Percentiles rank a stretch among this genome's conserved stretches.
These are phyloP conservation scores for Chromoteleia sp. DNA, from an alignment of 2,888 invertebrate species.

Conservation along the genomic window DNA sequence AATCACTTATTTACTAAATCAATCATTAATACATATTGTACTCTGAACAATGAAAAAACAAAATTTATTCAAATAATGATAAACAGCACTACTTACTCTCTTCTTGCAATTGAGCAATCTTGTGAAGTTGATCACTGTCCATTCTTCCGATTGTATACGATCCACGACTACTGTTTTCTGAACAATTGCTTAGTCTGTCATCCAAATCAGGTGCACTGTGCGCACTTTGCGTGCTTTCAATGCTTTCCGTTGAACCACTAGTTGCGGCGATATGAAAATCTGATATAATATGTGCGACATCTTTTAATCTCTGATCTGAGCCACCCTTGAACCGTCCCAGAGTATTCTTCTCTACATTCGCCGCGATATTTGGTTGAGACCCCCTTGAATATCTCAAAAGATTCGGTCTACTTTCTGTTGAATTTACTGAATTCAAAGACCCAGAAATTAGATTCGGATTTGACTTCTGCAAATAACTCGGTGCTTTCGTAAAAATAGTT, in stretches of 20 bases:
- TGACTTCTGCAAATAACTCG: conserved; percentile 81
- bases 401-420: conserved; percentile 30
- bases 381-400: conserved; percentile 74
- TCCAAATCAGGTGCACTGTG: conserved; percentile 83
- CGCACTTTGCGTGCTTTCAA: conserved; percentile 81
- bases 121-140: conserved; percentile 77
- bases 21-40: too few relatives aligned
- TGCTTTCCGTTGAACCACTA: conserved; percentile 82
- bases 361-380: conserved; percentile 77
- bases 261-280: conserved; percentile 75
- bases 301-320: conserved; percentile 79
- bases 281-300: conserved; percentile 71
- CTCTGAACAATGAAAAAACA: background rate
- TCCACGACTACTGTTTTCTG: conserved; percentile 80
- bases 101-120: conserved; percentile 78
- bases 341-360: conserved; percentile 73
- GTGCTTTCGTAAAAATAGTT: conserved; percentile 77
- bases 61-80: background rate
- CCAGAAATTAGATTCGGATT: conserved; percentile 82
- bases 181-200: conserved; percentile 81
- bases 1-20: too few relatives aligned
- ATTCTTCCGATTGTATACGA: conserved; percentile 77
- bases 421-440: conserved; percentile 71
- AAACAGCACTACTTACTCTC: conserved; percentile 74
- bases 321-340: conserved; percentile 78